Percentiles rank a stretch among this genome's conserved stretches.
These are phyloP conservation scores for Larimichthys polyactis DNA, from an alignment of 2,113 vertebrate genomes.

Conservation along the genomic window DNA sequence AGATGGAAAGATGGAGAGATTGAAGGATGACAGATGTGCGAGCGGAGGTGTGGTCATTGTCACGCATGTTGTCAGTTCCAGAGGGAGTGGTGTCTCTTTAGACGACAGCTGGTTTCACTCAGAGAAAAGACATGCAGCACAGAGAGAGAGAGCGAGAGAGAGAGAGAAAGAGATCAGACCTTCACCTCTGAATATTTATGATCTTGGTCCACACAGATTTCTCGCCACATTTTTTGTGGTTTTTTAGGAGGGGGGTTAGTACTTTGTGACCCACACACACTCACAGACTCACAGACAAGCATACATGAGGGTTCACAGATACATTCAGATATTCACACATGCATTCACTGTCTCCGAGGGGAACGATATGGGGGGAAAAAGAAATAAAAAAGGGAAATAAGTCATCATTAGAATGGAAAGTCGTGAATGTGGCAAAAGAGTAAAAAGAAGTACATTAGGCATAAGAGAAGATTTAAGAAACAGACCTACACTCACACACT, in stretches of 20 bases:
- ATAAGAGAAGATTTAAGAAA: constrained; percentile 60
- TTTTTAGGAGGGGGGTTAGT: constrained; percentile 52
- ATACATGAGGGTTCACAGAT: constrained; percentile 53
- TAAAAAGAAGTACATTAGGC: constrained; percentile 35
- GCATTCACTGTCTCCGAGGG: constrained; percentile 26
- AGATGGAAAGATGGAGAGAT: constrained; percentile 43
- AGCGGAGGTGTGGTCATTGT: constrained; percentile 73
- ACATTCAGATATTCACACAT: constrained; percentile 59
- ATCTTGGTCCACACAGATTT: constrained; percentile 69
- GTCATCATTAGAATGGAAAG: constrained; percentile 62
- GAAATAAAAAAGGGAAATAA: constrained; percentile 36
- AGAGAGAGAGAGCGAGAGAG: constrained; percentile 1
- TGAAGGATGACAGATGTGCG: constrained; percentile 75
- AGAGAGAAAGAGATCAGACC: constrained; percentile 68
- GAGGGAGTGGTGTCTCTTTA: constrained; percentile 69
- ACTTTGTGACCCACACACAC: constrained; percentile 65
- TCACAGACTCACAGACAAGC: constrained; percentile 16
- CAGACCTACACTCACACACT: constrained; percentile 43
- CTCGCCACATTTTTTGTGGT: constrained; percentile 75
- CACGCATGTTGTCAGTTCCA: constrained; percentile 75
- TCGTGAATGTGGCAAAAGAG: constrained; percentile 49
- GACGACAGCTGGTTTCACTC: constrained; percentile 81
- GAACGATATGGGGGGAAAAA: neutral
- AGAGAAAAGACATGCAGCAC: constrained; percentile 59
- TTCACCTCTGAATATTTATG: constrained; percentile 82